These are phyloP conservation scores for Pegoplata infirma DNA, from an alignment of 2,888 invertebrate species.

Conservation along the genomic window DNA sequence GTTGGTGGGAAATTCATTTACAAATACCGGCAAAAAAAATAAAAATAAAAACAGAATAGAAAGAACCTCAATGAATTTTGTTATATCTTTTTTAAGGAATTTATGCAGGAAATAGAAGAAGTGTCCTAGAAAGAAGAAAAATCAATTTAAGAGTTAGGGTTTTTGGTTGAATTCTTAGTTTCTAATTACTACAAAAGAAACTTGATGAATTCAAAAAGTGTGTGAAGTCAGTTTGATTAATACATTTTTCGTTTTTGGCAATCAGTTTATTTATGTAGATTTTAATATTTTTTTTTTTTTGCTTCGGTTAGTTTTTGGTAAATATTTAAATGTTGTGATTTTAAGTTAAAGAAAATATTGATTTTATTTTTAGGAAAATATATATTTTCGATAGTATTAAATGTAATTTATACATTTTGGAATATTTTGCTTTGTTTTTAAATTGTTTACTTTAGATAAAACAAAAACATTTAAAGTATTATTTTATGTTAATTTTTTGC, in stretches of 20 bases:
- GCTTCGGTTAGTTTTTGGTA: not conserved
- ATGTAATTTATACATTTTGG: too few relatives aligned
- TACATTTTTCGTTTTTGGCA: not conserved
- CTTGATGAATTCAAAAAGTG: not conserved
- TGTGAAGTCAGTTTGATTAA: not conserved
- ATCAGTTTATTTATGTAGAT: not conserved
- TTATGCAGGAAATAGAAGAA: not conserved
- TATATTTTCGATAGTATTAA: too few relatives aligned
- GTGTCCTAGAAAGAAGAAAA: not conserved
- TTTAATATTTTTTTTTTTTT: not conserved
- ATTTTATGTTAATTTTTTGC: too few relatives aligned
- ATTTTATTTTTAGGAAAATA: not conserved
- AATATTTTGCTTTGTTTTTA: too few relatives aligned
- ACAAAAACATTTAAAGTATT: too few relatives aligned
- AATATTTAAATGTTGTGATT: not conserved
- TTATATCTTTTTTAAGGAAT: slow-evolving; percentile 11
- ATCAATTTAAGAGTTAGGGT: not conserved
- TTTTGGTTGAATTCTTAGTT: not conserved
- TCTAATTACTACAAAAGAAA: not conserved
- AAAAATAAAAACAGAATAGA: not conserved
- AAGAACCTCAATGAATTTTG: slow-evolving; percentile 8
- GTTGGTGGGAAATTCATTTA: not conserved
- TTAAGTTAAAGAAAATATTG: not conserved
- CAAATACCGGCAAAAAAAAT: not conserved
- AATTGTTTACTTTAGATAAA: too few relatives aligned